Base-by-base conservation (phyloP, 53 echinoderm and acorn worm genomes). In the Holothuria scabra region DNA sequence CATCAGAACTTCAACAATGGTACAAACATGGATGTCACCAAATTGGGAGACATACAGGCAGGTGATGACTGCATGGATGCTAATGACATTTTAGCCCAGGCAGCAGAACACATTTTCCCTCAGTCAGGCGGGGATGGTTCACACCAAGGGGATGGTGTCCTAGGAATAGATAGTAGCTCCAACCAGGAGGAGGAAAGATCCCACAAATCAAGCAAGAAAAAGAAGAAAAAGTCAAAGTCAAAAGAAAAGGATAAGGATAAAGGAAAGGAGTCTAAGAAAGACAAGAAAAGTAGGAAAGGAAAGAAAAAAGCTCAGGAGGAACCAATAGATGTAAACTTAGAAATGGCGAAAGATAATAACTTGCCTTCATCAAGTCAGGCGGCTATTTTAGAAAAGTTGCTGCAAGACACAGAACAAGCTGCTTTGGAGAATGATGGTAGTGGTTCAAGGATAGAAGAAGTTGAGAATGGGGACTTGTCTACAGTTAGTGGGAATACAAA, bases 101-200 rank as follows among this genome's bases (percentile, higher is more conserved):
- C 97, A n/a, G 93, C 97, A 18, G 97, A 94, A 70, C 92, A 92
- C 63, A 97, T 97, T 68, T 97, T 97, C 75, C 85, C 91, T 9
- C 81, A 85, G 25, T 20, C 35, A 5, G 32, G 56, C 12, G 79
- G 56, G 24, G 60, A 35, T 6, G 25, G 35, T 24, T 30, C 33
- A 31, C 71, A 70, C 16, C 59, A 58, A 23, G 34, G 46, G 24
- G 41, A 70, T 1, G 28, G 41, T 57, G 24, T 26, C 56, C 25
- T 46, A 26, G 46, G 63, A 16, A 84, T 55, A 21, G 60, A 74
- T 48, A 60, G 61, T 46, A 59, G 60, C 58, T 58, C 60, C 48
- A 57, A 79, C 8, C 87, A 91, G 14, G 91, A 84, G 35, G 87
- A 91, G 74, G 79, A 87, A 46, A 80, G 85, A 30, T 72, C 85